phyloP scores from a whole-genome alignment of 1,140 invertebrate genomes.

The Aphaenogaster rudis region DNA sequence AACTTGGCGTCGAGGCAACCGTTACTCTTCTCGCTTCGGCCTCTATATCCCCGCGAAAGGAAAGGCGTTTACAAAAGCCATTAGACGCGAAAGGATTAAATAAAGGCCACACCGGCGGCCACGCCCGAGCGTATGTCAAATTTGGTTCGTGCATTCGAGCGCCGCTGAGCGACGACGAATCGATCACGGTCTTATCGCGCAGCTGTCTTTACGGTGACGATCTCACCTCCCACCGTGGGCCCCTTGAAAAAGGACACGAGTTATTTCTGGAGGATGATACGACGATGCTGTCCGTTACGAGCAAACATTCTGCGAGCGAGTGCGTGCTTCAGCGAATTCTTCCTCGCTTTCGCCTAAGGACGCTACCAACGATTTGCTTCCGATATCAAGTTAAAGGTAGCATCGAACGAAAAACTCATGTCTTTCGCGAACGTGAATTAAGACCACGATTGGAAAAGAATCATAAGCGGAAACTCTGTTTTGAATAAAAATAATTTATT shows the following conservation, averaged over 20 bases:
- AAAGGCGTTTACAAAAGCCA: conserved; percentile 32
- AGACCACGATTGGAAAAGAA: neutral
- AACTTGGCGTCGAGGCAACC: neutral
- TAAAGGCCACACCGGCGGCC: conserved; percentile 53
- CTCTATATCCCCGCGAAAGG: neutral
- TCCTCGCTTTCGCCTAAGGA: conserved; percentile 32
- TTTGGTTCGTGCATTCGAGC: conserved; percentile 25
- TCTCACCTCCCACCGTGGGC: conserved; percentile 57
- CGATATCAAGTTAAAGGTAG: neutral
- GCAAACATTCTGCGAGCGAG: conserved; percentile 46
- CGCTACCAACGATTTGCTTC: neutral
- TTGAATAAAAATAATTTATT: neutral
- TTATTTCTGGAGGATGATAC: conserved; percentile 66
- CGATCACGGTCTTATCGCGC: conserved; percentile 55
- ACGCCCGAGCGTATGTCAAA: conserved; percentile 43
- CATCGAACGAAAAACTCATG: neutral
- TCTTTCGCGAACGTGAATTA: neutral
- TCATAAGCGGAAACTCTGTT: neutral
- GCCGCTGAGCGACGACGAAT: conserved; percentile 25
- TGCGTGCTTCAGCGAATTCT: conserved; percentile 17
- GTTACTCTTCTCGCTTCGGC: neutral
- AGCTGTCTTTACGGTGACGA: conserved; percentile 69
- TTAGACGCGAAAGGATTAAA: conserved; percentile 46
- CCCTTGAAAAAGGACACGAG: conserved; percentile 56
- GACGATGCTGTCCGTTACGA: conserved; percentile 43